A percentile compares a stretch with the other conserved stretches of the same genome.
Evolutionary conservation across 2,113 vertebrate species (phyloP).

Genomic region (Anser brachyrhynchus): DNA sequence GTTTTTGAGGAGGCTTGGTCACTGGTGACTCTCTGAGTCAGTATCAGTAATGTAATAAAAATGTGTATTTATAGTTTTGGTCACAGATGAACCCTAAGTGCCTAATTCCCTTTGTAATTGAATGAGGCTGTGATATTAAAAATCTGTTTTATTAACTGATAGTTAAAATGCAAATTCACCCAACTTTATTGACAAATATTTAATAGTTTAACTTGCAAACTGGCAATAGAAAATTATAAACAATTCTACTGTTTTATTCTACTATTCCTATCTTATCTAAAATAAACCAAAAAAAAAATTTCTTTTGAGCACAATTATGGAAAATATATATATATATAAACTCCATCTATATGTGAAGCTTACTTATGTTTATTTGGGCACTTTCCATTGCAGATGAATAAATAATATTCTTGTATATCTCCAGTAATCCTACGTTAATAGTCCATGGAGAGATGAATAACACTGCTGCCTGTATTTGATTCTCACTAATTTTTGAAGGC

Average conservation of each 20-base stretch:
- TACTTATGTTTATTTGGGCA: constrained; percentile 14
- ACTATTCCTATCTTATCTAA: background rate
- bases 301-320: background rate
- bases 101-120: background rate
- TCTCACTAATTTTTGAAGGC: constrained; percentile 19
- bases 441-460: background rate
- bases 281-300: background rate
- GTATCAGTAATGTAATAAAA: background rate
- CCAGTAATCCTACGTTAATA: constrained; percentile 26
- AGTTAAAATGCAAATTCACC: background rate
- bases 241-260: background rate
- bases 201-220: background rate
- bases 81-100: background rate
- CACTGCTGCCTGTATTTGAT: background rate
- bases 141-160: background rate
- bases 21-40: background rate
- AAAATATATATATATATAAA: background rate
- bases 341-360: background rate
- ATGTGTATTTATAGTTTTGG: background rate
- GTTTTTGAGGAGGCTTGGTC: background rate
- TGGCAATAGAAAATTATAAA: background rate
- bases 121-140: background rate
- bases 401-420: background rate
- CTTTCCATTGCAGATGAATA: constrained; percentile 14
- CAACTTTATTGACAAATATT: background rate